These are phyloP conservation scores for Pocillopora meandrina DNA, from an alignment of 92 coral and sea anemone genomes.

Conservation along the genomic window DNA sequence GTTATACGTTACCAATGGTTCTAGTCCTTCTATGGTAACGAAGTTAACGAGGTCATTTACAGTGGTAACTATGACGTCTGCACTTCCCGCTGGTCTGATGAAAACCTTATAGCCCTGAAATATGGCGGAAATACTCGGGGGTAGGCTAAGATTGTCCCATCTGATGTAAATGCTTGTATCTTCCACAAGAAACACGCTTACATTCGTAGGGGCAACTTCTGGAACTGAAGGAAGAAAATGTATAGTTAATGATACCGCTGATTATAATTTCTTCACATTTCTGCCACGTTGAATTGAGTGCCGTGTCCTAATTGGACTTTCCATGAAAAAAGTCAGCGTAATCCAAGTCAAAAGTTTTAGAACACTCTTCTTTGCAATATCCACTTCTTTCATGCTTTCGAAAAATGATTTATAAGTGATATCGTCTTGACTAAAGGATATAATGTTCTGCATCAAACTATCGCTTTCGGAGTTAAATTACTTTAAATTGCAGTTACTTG, in stretches of 20 bases:
- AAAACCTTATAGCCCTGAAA: conserved; percentile 26
- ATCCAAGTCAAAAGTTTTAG: no score
- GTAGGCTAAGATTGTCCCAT: conserved; percentile 11
- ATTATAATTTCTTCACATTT: neutral
- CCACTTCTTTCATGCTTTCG: no score
- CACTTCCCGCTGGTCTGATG: neutral
- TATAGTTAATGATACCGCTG: neutral
- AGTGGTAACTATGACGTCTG: neutral
- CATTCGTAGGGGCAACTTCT: neutral
- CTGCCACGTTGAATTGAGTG: no score
- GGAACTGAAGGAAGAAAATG: conserved; percentile 9
- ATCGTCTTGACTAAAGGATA: no score
- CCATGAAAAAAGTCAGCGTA: no score
- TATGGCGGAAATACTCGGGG: neutral
- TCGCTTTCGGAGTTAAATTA: no score
- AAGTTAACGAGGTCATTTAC: neutral
- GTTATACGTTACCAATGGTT: conserved; percentile 46
- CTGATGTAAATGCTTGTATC: conserved; percentile 10
- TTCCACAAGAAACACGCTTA: neutral
- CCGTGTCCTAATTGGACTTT: no score
- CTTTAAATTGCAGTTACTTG: no score
- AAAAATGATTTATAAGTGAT: no score
- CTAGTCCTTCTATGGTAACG: conserved; percentile 46
- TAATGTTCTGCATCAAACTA: no score
- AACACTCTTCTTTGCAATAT: no score